Evolutionary conservation across 2,113 vertebrate species (phyloP), one percentile per base, ranked within the genome.

Genomic region (Gavia stellata): DNA sequence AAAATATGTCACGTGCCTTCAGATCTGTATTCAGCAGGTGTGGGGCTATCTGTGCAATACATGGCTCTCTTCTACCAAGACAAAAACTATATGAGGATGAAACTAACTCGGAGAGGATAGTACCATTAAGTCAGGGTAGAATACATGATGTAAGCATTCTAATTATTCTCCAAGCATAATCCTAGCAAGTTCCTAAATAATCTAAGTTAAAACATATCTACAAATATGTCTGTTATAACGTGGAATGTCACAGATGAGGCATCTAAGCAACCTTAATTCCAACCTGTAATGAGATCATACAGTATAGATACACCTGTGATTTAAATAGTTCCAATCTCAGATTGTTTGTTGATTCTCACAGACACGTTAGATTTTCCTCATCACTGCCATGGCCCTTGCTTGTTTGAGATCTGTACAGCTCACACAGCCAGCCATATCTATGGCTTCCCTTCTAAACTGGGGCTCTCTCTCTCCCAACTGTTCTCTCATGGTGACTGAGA

Each of bases 391-490:
- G 21, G 47, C n/a, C 34, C 13, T 65, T 61, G 28, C 20, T 40
- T 34, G 8, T 65, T 55, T 75, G 73, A 49, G 50, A 44, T 24
- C 45, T 24, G 9, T 28, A 49, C 33, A 17, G 8, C 45, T n/a
- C 24, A 66, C 26, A 9, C 23, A 61, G 28, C 15, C 34, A 50
- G 52, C 18, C 13, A 2, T 34, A 44, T 25, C 38, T 34, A 47
- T 36, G 49, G 15, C 33, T 29, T 44, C n/a, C n/a, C 33, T 56
- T 73, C 59, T 28, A 31, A 61, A 40, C 13, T 45, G 42, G 12
- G 28, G 8, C 17, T 80, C 1, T 0, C 34, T 0, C 34, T 58
- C 17, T 73, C 50, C 42, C 52, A 47, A 8, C 14, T n/a, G 4
- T 36, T 80, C 40, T 61, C 15, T 77, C 18, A 2, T 24, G 42